Base-by-base conservation (phyloP, 1,140 invertebrate genomes). In the Pararge aegeria region DNA sequence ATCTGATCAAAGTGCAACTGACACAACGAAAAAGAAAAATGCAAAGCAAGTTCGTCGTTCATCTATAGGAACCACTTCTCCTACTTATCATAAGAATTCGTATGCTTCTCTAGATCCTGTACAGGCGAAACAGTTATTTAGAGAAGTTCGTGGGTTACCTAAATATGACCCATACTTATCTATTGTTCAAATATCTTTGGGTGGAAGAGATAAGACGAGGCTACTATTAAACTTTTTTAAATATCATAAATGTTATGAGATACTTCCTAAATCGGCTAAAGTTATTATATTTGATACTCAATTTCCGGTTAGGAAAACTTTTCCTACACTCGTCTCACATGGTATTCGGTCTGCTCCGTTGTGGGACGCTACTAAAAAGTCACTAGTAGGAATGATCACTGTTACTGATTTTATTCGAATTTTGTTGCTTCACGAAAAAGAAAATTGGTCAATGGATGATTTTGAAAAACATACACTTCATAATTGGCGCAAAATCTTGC, bases 271-370 rank as follows among this genome's bases (percentile, higher is more conserved):
- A 66, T 89, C 87, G 49, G 87, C 87, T 19, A 89, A 89, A 84
- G 84, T 89, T 19, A 89, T 89, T 54, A 87, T 89, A 69, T 89
- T 89, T 66, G 87, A 89, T 65, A 89, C 84, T 15, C 83, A 87
- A 65, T 89, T 89, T 74, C 75, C 79, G 53, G 87, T 89, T n/a
- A 78, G 75, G 64, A 89, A 89, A 76, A 87, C 87, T 10, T 89
- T 89, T 77, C 82, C 84, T 51, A 87, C 84, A 1, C 64, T 89
- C 40, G 83, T 89, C 30, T 89, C 87, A 6, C 83, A 89, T 60
- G 87, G 87, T 30, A 89, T 89, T 49, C 66, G 87, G 44, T 89
- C 87, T 44, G 87, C 87, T 13, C 84, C 87, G 19, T 70, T 89
- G 30, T 89, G 87, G 87, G 87, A 89, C 71, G 78, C 81, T 21